These are phyloP conservation scores for Oasisia sp. DNA, from an alignment of 2,888 invertebrate genomes.

Conservation along the genomic window DNA sequence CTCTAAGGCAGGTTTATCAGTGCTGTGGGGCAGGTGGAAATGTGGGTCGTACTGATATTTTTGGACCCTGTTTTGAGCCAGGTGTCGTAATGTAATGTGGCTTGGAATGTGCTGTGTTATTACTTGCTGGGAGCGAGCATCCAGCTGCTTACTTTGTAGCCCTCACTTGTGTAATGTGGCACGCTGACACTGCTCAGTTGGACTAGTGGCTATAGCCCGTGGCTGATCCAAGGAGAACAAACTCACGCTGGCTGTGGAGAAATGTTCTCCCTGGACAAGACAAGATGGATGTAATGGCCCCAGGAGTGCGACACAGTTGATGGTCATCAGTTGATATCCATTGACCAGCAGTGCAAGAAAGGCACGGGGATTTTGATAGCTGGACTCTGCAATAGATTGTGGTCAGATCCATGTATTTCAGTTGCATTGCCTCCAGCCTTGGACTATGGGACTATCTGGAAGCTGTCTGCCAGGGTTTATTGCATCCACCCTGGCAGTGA, in stretches of 20 bases:
- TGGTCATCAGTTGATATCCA: neutral
- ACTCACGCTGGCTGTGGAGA: neutral
- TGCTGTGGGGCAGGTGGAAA: neutral
- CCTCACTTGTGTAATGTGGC: neutral
- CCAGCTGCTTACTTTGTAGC: neutral
- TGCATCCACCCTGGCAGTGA: neutral
- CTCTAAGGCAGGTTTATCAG: neutral
- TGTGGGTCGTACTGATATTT: constrained; percentile 9
- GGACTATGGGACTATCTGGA: neutral
- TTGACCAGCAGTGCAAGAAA: neutral
- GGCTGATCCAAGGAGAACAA: neutral
- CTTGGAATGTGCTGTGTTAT: neutral
- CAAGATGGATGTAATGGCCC: neutral
- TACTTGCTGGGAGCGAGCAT: neutral
- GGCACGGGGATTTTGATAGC: neutral
- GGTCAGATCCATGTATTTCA: neutral
- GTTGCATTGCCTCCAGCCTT: neutral
- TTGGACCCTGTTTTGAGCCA: constrained; percentile 4
- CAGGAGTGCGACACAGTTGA: neutral
- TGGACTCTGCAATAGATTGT: neutral
- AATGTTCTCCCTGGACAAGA: neutral
- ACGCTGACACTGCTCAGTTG: neutral
- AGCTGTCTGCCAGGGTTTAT: neutral
- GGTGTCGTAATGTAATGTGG: neutral
- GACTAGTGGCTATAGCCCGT: neutral